Percentiles rank a stretch among this genome's conserved stretches.
Evolutionary conservation across 2,888 invertebrate species (phyloP).

Genomic region (Drosophila parthenogenetica): DNA sequence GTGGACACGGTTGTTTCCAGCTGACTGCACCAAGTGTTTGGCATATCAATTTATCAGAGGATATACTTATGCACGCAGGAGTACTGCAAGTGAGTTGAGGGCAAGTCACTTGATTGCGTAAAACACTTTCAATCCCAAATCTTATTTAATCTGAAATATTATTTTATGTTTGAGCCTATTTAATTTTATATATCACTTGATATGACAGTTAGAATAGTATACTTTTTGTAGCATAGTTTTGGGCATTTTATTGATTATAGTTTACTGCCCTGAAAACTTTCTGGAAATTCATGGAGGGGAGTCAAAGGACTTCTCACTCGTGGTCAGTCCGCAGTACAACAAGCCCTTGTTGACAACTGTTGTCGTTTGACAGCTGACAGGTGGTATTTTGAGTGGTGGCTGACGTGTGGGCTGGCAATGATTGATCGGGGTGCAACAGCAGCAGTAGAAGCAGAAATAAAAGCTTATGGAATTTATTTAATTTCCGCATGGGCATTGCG

Average conservation of each 20-base stretch:
- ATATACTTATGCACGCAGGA: conserved; percentile 17
- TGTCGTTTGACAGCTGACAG: conserved; percentile 68
- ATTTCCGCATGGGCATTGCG: conserved; percentile 66
- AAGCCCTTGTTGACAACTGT: conserved; percentile 39
- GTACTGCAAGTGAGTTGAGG: background rate
- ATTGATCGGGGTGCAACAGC: conserved; percentile 46
- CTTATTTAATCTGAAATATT: background rate
- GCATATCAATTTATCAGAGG: conserved; percentile 59
- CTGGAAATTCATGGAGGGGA: background rate
- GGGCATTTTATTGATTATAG: background rate
- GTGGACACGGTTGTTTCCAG: conserved; percentile 64
- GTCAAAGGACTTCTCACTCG: background rate
- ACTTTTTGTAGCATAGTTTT: conserved; percentile 9
- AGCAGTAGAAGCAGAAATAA: conserved; percentile 17
- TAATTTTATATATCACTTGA: background rate
- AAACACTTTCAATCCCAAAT: background rate
- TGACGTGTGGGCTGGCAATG: conserved; percentile 55
- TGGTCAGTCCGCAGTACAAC: conserved; percentile 10
- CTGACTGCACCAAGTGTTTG: conserved; percentile 63
- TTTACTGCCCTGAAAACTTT: background rate
- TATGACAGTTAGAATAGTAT: background rate
- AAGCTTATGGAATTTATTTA: conserved; percentile 72
- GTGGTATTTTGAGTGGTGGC: conserved; percentile 57
- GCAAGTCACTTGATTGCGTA: background rate
- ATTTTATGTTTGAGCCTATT: too few species aligned